Base-by-base conservation (phyloP, 2,113 vertebrate genomes). In the Bubalus kerabau region DNA sequence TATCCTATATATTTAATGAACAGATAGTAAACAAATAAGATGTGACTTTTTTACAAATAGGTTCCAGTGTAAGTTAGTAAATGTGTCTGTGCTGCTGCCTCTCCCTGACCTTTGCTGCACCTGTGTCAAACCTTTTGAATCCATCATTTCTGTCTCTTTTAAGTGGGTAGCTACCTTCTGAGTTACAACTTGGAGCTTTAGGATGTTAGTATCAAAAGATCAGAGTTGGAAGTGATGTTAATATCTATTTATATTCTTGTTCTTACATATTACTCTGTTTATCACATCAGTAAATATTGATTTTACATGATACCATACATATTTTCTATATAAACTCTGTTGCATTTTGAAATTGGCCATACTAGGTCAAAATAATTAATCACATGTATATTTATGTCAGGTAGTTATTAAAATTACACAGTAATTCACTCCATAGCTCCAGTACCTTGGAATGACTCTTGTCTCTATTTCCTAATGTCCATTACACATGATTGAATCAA, bases 401-500 rank as follows among this genome's bases (percentile, higher is more conserved):
- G 23, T 30, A 71, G 12, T 16, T 82, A 59, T 85, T 76, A 12
- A 82, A 92, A 95, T 89, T 93, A 52, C 48, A 56, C 3, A 85
- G 46, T 4, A 46, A 24, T 91, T 87, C 21, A 80, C 50, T 84
- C 12, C 14, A 28, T 50, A 94, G 76, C 30, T 87, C 16, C 26
- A 48, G n/a, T 91, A 50, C 60, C 90, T 95, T 94, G 16, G 57
- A 93, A 94, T 57, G 30, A 7, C 59, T 57, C 30, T 1, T 60
- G 81, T 91, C 80, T 54, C 12, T 98, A 50, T 92, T 90, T 91
- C 16, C 30, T 28, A 12, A 24, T 48, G 43, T 14, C 16, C 19
- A 52, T 97, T 84, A 87, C 71, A 30, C 91, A 32, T 81, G 56
- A 64, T 94, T 95, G 74, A 87, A 1, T 96, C 71, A 97, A 94